phyloP scores from a whole-genome alignment of 2,113 vertebrate genomes.

The Hydrolagus affinis region DNA sequence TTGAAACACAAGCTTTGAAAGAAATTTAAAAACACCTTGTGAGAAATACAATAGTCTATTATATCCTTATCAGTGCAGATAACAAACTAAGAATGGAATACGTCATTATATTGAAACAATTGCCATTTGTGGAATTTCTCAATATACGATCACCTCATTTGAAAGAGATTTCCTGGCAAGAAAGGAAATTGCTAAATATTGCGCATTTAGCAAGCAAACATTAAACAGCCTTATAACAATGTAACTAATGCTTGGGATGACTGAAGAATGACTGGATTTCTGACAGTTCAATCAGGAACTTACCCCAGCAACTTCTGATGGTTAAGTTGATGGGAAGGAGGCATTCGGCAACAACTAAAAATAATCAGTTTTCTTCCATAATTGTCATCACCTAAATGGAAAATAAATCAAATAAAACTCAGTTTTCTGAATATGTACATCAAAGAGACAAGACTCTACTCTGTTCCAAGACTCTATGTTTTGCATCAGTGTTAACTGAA shows the following conservation, averaged over 20 bases:
- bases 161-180: background rate
- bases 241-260: background rate
- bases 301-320: slow-evolving; percentile 71
- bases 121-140: too few relatives aligned
- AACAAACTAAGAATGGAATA: too few relatives aligned
- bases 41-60: too few relatives aligned
- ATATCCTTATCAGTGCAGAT: too few relatives aligned
- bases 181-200: background rate
- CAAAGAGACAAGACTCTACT: background rate
- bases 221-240: background rate
- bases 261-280: background rate
- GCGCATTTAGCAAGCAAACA: too few relatives aligned
- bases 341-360: slow-evolving; percentile 76
- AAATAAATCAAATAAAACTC: slow-evolving; percentile 30
- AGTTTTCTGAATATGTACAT: background rate
- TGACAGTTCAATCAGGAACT: slow-evolving; percentile 37
- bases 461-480: too few relatives aligned
- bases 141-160: too few relatives aligned
- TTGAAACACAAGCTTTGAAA: too few relatives aligned
- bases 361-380: slow-evolving; percentile 67
- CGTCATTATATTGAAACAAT: too few relatives aligned
- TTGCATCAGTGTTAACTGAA: too few relatives aligned
- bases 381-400: slow-evolving; percentile 63
- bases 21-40: too few relatives aligned
- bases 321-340: slow-evolving; percentile 72